Conservation (phyloP, 2,797 vertebrate species). For the Sebastes trivittatus region DNA sequence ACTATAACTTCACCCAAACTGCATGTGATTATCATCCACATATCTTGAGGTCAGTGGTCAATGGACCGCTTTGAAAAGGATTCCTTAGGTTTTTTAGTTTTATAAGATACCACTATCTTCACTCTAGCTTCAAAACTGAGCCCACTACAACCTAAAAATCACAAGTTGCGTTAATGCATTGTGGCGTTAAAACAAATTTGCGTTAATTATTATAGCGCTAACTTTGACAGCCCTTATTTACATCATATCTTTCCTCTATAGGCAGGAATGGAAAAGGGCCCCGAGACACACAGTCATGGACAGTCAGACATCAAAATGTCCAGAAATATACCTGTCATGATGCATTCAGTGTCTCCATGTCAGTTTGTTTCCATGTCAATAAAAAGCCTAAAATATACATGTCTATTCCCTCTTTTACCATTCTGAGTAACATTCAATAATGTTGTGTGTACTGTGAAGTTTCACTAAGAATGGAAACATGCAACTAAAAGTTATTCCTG, state of each 20-base stretch:
- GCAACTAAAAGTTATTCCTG: background rate
- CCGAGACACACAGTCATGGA: background rate
- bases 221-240: background rate
- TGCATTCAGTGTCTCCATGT: background rate
- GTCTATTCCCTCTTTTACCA: background rate
- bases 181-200: too few relatives aligned
- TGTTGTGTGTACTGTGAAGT: background rate
- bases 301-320: background rate
- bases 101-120: too few relatives aligned
- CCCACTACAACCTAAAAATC: too few relatives aligned
- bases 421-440: background rate
- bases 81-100: too few relatives aligned
- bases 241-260: conserved; percentile 6
- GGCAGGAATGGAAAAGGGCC: background rate
- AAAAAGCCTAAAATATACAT: background rate
- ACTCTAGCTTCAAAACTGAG: too few relatives aligned
- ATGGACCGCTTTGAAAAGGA: too few relatives aligned
- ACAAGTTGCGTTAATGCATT: too few relatives aligned
- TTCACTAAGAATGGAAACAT: background rate
- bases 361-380: background rate
- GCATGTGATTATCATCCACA: too few relatives aligned
- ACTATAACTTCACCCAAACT: too few relatives aligned
- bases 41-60: too few relatives aligned
- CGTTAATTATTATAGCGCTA: too few relatives aligned
- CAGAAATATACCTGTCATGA: conserved; percentile 2